A percentile compares a stretch with the other conserved stretches of the same genome.
These are phyloP conservation scores for Cotesia congregata DNA, from an alignment of 2,888 invertebrate species.

Conservation along the genomic window DNA sequence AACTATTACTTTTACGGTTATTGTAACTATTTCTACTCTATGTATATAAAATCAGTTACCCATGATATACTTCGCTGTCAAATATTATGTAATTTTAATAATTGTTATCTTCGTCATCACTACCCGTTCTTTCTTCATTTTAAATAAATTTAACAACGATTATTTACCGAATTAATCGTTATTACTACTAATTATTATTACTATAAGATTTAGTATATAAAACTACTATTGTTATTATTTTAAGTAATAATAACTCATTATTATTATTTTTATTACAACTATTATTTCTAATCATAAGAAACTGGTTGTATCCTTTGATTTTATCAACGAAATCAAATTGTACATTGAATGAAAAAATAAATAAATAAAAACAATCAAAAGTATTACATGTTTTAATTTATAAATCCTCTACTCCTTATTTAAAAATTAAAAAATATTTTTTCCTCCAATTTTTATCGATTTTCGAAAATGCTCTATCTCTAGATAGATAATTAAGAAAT, in stretches of 20 bases:
- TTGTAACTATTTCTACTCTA: neutral
- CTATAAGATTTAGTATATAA: neutral
- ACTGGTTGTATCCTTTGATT: slow-evolving; percentile 60
- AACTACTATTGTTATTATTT: slow-evolving; percentile 53
- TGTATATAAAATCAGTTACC: slow-evolving; percentile 3
- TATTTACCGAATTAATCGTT: slow-evolving; percentile 31
- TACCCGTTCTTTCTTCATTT: slow-evolving; percentile 20
- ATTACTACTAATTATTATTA: slow-evolving; percentile 41
- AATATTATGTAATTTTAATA: slow-evolving; percentile 21
- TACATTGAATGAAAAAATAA: slow-evolving; percentile 49
- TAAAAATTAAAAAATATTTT: neutral
- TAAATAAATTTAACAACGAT: slow-evolving; percentile 17
- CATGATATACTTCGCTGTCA: neutral
- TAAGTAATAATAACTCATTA: slow-evolving; percentile 42
- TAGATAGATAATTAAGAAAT: too few relatives aligned
- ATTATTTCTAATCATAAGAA: slow-evolving; percentile 56
- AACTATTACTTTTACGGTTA: neutral
- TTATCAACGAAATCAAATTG: slow-evolving; percentile 60
- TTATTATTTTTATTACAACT: slow-evolving; percentile 41
- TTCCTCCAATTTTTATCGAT: too few relatives aligned
- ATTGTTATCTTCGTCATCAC: slow-evolving; percentile 2
- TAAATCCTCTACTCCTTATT: neutral
- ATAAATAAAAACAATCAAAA: slow-evolving; percentile 40
- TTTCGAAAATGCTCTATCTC: too few relatives aligned
- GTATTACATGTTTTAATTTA: neutral